Conservation (phyloP, 1,140 invertebrate genomes). For the Polyergus mexicanus region DNA sequence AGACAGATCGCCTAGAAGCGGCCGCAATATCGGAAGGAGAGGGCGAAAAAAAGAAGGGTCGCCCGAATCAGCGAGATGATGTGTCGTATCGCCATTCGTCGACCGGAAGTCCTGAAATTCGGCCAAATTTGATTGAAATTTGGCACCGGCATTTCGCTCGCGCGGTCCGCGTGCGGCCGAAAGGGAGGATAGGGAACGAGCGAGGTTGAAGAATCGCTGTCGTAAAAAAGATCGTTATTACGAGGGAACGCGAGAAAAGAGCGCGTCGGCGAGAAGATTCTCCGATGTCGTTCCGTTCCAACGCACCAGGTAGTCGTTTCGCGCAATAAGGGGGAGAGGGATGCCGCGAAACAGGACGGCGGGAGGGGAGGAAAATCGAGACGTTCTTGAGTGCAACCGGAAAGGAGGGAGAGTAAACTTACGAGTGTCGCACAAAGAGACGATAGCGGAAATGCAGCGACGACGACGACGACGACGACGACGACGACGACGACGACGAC, state of each 20-base stretch:
- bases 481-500: constrained; percentile 16
- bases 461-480: constrained; percentile 27
- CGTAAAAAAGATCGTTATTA: constrained; percentile 66
- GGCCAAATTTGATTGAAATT: constrained; percentile 75
- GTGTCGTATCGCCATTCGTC: constrained; percentile 43
- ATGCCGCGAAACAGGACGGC: not conserved
- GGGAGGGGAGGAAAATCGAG: not conserved
- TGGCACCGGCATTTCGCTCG: constrained; percentile 57
- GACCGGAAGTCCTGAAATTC: constrained; percentile 67
- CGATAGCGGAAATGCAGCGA: constrained; percentile 50
- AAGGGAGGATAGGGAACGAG: not conserved
- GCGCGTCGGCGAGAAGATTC: constrained; percentile 31
- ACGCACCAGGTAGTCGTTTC: constrained; percentile 64
- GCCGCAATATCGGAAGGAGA: constrained; percentile 32
- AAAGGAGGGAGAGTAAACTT: constrained; percentile 53
- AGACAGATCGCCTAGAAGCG: constrained; percentile 17
- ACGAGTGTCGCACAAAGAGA: constrained; percentile 63
- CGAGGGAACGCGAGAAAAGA: constrained; percentile 56
- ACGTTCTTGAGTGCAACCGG: constrained; percentile 31
- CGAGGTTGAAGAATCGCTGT: constrained; percentile 41
- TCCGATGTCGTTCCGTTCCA: constrained; percentile 50
- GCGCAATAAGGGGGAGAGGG: constrained; percentile 8
- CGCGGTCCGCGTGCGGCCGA: constrained; percentile 11
- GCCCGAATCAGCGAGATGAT: constrained; percentile 47
- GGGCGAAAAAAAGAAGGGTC: not conserved